These are phyloP conservation scores for Eulemur rufifrons DNA, from an alignment of 2,113 vertebrate species.

Conservation along the genomic window DNA sequence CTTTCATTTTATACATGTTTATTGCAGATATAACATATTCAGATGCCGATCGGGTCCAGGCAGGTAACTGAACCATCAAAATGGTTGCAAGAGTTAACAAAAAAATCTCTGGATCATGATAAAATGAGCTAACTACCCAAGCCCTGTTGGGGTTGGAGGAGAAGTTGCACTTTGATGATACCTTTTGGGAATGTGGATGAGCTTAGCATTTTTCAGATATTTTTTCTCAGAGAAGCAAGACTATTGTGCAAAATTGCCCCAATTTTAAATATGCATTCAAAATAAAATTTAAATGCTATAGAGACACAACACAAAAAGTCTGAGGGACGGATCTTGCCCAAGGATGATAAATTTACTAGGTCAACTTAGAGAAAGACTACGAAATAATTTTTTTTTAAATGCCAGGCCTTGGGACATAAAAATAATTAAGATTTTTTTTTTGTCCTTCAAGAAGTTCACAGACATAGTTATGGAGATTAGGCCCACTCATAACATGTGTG, in stretches of 20 bases:
- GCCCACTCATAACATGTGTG: rapidly evolving
- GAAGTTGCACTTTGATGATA: neutral
- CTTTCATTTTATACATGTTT: neutral
- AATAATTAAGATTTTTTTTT: neutral
- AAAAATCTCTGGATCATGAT: neutral
- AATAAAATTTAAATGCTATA: neutral
- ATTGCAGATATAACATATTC: neutral
- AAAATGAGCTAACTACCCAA: rapidly evolving
- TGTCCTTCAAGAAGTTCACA: neutral
- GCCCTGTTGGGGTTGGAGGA: rapidly evolving
- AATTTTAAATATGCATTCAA: neutral
- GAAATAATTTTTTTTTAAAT: neutral
- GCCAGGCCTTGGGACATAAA: neutral
- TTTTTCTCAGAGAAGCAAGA: neutral
- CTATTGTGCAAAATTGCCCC: neutral
- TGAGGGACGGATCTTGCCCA: neutral
- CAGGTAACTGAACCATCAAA: neutral
- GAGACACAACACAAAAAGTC: neutral
- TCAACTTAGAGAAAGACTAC: neutral
- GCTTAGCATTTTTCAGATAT: neutral
- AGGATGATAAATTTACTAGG: neutral
- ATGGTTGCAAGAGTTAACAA: neutral
- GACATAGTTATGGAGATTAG: neutral
- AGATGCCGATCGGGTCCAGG: rapidly evolving
- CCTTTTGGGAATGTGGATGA: neutral